Evolutionary conservation across 2,888 invertebrate species (phyloP).

Genomic region (Scrobipalpa costella): DNA sequence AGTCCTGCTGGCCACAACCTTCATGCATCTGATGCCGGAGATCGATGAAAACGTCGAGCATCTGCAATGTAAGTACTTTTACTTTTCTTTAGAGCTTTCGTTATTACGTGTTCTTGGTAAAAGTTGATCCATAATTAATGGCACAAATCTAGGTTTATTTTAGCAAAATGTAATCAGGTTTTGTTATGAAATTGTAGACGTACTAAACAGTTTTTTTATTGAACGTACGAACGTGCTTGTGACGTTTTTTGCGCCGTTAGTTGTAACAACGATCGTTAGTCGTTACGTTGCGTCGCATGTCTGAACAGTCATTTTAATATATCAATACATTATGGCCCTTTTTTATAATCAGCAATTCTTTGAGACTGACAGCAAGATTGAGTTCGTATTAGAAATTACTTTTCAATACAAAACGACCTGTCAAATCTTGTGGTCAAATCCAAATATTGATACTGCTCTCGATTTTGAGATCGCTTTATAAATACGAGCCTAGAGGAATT

Average conservation of each 20-base stretch:
- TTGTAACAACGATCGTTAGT: conserved; percentile 6
- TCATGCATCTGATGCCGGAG: conserved; percentile 90
- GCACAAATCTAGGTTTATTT: conserved; percentile 2
- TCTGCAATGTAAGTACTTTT: conserved; percentile 74
- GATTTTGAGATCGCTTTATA: too few relatives aligned
- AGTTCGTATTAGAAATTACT: too few relatives aligned
- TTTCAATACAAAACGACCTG: too few relatives aligned
- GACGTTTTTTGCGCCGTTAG: conserved; percentile 2
- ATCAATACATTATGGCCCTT: too few relatives aligned
- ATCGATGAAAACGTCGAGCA: conserved; percentile 85
- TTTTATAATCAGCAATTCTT: too few relatives aligned
- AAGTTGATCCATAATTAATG: conserved; percentile 5
- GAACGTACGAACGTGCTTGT: neutral
- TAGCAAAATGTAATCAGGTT: neutral
- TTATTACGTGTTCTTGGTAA: conserved; percentile 20
- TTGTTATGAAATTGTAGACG: neutral
- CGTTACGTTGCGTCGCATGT: conserved; percentile 4
- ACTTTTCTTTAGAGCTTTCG: conserved; percentile 19
- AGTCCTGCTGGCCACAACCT: conserved; percentile 89
- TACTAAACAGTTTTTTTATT: neutral
- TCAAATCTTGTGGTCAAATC: too few relatives aligned
- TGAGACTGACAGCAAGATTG: too few relatives aligned
- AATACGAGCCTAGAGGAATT: too few relatives aligned
- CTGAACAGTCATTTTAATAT: neutral
- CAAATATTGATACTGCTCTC: too few relatives aligned